phyloP scores from a whole-genome alignment of 2,113 vertebrate genomes.

The Hyla sarda region DNA sequence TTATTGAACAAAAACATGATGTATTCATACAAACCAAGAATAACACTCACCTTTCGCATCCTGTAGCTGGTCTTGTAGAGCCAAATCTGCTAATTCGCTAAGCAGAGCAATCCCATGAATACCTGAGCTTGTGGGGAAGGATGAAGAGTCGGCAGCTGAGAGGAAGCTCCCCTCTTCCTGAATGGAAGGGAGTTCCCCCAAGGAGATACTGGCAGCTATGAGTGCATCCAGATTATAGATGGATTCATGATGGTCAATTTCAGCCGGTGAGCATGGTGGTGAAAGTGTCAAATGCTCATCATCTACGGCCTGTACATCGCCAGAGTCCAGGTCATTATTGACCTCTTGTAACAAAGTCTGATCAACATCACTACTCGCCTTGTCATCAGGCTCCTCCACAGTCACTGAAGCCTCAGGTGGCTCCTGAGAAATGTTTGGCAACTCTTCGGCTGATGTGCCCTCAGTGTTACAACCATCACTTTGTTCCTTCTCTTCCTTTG shows the following conservation, averaged over 20 bases:
- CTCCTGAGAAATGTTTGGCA: conserved; percentile 46
- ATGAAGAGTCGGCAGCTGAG: background rate
- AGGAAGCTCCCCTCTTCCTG: conserved; percentile 49
- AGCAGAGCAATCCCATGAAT: conserved; percentile 90
- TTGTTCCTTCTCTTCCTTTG: conserved; percentile 53
- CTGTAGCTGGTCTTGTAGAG: conserved; percentile 75
- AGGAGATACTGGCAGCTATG: conserved; percentile 86
- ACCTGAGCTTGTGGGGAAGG: conserved; percentile 70
- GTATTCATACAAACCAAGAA: no score
- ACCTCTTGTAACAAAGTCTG: conserved; percentile 12
- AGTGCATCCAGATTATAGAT: conserved; percentile 84
- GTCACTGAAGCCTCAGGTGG: conserved; percentile 30
- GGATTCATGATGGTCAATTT: conserved; percentile 28
- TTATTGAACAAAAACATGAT: background rate
- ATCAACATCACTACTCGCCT: conserved; percentile 8
- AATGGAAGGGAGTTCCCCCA: conserved; percentile 75
- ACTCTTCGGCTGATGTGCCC: background rate
- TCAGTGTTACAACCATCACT: background rate
- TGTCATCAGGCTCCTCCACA: background rate
- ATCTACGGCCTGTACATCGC: background rate
- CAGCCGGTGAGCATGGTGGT: background rate
- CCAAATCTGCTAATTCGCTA: conserved; percentile 91
- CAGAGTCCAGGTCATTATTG: background rate
- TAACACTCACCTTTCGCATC: conserved; percentile 73
- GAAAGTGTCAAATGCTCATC: conserved; percentile 2